Evolutionary conservation across 2,888 invertebrate species (phyloP).

Genomic region (Apamea monoglypha): DNA sequence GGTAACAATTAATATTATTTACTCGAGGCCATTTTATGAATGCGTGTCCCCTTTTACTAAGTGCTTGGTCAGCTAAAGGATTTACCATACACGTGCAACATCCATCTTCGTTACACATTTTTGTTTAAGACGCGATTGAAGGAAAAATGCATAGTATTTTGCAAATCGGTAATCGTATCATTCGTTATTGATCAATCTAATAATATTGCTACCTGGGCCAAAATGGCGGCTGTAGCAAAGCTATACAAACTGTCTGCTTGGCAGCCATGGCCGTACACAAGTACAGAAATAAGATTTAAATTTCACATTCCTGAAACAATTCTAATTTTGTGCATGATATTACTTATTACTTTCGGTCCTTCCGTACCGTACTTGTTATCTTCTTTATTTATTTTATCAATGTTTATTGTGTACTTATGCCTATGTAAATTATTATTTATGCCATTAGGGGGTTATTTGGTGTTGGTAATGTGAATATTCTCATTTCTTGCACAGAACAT

Average conservation of each 20-base stretch:
- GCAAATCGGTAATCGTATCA: slow-evolving; percentile 68
- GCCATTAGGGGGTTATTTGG: slow-evolving; percentile 57
- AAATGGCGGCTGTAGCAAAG: slow-evolving; percentile 77
- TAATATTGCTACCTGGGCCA: slow-evolving; percentile 61
- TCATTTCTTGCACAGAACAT: slow-evolving; percentile 48
- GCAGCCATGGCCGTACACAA: slow-evolving; percentile 52
- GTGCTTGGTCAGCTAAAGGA: slow-evolving; percentile 85
- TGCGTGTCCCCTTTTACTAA: slow-evolving; percentile 86
- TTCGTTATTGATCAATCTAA: slow-evolving; percentile 58
- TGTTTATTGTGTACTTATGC: slow-evolving; percentile 40
- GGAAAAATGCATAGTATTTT: slow-evolving; percentile 61
- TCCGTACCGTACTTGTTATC: slow-evolving; percentile 18
- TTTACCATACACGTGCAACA: slow-evolving; percentile 82
- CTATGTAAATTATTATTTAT: slow-evolving; percentile 46
- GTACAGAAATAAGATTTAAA: slow-evolving; percentile 15
- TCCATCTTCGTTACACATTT: slow-evolving; percentile 78
- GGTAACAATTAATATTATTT: slow-evolving; percentile 90
- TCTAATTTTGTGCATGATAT: slow-evolving; percentile 69
- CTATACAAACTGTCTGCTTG: slow-evolving; percentile 47
- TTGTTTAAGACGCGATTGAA: slow-evolving; percentile 58
- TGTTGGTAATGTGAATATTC: slow-evolving; percentile 62
- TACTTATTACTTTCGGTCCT: slow-evolving; percentile 40
- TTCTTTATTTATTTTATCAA: slow-evolving; percentile 23
- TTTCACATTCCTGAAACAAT: slow-evolving; percentile 28
- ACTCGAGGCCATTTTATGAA: slow-evolving; percentile 85